phyloP scores from a whole-genome alignment of 2,888 invertebrate species.

The Rhopalosiphum nymphaeae region DNA sequence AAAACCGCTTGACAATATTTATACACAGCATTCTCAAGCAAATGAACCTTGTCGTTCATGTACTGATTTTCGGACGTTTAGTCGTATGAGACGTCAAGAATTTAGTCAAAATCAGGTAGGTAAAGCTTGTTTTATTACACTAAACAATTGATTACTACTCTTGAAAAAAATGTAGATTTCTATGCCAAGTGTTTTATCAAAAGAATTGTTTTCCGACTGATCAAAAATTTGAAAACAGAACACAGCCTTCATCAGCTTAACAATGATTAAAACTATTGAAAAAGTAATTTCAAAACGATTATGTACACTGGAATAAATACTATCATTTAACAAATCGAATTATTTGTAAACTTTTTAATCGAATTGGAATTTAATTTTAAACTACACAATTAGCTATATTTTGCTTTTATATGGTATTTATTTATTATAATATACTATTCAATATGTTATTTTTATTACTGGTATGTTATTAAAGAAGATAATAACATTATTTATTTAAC shows the following conservation, averaged over 20 bases:
- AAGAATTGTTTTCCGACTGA: background rate
- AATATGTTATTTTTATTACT: background rate
- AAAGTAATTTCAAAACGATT: background rate
- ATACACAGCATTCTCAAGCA: background rate
- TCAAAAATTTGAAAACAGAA: background rate
- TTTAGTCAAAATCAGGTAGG: conserved; percentile 44
- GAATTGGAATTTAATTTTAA: background rate
- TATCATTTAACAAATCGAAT: background rate
- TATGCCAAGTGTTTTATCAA: background rate
- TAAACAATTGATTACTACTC: background rate
- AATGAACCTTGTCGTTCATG: conserved; percentile 46
- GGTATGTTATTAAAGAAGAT: background rate
- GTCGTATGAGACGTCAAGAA: conserved; percentile 53
- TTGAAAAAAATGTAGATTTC: background rate
- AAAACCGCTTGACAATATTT: background rate
- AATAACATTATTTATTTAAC: background rate
- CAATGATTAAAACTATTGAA: background rate
- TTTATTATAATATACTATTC: background rate
- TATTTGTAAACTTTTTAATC: background rate
- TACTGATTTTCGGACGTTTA: conserved; percentile 46
- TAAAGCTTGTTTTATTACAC: background rate
- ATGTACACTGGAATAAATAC: background rate
- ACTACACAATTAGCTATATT: background rate
- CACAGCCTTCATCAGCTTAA: background rate
- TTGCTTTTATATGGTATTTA: background rate